These are phyloP conservation scores for Chymomyza amoena DNA, from an alignment of 2,888 invertebrate genomes.

Conservation along the genomic window DNA sequence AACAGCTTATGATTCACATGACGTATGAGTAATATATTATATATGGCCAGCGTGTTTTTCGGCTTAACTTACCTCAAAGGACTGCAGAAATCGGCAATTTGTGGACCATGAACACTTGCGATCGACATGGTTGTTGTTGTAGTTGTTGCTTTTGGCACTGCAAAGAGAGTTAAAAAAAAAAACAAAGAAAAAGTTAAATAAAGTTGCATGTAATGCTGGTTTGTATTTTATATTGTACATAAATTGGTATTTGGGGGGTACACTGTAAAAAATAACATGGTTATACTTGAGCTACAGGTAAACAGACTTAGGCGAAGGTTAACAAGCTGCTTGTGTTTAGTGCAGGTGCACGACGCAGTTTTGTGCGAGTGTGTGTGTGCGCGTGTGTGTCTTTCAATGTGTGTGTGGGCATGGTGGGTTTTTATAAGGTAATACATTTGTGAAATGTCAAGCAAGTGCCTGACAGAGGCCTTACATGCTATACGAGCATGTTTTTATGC, in stretches of 20 bases:
- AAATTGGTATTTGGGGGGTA: neutral
- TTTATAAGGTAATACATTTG: neutral
- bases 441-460: slow-evolving; percentile 50
- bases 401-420: slow-evolving; percentile 25
- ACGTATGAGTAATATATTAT: slow-evolving; percentile 49
- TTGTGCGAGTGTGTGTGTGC: neutral
- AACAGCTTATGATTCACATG: slow-evolving; percentile 48
- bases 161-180: slow-evolving; percentile 69
- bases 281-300: slow-evolving; percentile 25
- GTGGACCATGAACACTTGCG: slow-evolving; percentile 81
- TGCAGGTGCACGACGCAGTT: slow-evolving; percentile 34
- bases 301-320: slow-evolving; percentile 58
- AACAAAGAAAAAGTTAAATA: slow-evolving; percentile 35
- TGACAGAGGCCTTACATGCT: slow-evolving; percentile 11
- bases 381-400: slow-evolving; percentile 1
- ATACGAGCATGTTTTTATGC: neutral
- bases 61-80: slow-evolving; percentile 76
- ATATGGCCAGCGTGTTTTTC: neutral
- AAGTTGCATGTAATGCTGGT: slow-evolving; percentile 9
- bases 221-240: neutral
- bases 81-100: slow-evolving; percentile 78
- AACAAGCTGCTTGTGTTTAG: slow-evolving; percentile 49
- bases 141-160: slow-evolving; percentile 79
- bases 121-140: slow-evolving; percentile 81
- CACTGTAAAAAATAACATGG: neutral